Evolutionary conservation across 2,888 invertebrate genomes (phyloP).

Genomic region (Apodemia zela): DNA sequence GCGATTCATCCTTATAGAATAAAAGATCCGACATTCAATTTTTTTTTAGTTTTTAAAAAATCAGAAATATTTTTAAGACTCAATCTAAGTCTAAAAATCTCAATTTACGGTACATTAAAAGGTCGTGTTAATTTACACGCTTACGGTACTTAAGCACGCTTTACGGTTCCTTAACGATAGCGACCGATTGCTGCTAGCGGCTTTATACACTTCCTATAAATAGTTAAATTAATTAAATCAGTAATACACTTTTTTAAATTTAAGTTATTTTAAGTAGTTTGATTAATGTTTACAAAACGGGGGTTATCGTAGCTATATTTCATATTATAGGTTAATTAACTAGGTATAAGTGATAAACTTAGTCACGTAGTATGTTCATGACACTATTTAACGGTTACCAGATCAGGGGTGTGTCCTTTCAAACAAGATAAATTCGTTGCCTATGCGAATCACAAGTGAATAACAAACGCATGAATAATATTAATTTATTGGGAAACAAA

Average conservation of each 20-base stretch:
- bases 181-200: too few species aligned
- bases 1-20: too few species aligned
- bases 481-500: background rate
- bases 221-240: too few species aligned
- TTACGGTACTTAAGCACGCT: too few species aligned
- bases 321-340: constrained; percentile 6
- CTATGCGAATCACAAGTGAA: background rate
- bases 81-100: too few species aligned
- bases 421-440: constrained; percentile 21
- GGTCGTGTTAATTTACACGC: too few species aligned
- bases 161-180: too few species aligned
- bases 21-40: too few species aligned
- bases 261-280: background rate
- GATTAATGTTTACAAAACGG: background rate
- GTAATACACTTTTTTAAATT: background rate
- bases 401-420: constrained; percentile 37
- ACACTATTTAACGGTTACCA: constrained; percentile 23
- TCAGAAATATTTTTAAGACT: too few species aligned
- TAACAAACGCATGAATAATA: background rate
- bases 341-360: constrained; percentile 24
- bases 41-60: too few species aligned
- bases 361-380: constrained; percentile 29
- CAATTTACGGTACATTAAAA: too few species aligned
- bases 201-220: too few species aligned
- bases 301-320: constrained; percentile 3